Conservation (phyloP, 2,113 vertebrate genomes). For the Nasalis larvatus region DNA sequence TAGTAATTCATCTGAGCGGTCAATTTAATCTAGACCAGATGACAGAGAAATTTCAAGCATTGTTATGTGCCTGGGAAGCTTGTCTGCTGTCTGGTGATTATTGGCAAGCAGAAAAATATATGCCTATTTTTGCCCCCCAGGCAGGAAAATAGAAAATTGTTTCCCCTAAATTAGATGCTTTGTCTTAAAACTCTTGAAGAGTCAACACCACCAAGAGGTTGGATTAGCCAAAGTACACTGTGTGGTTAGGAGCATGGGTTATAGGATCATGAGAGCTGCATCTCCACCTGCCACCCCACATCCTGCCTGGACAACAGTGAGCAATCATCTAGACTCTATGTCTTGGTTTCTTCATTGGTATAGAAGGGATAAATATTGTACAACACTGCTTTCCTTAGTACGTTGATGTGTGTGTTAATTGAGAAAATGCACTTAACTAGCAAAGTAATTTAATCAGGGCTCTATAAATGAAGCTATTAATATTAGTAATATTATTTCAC, state of each 20-base stretch:
- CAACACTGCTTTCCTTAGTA: neutral
- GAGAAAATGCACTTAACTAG: slow-evolving; percentile 12
- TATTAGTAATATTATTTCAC: neutral
- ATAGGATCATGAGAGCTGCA: neutral
- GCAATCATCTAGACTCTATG: neutral
- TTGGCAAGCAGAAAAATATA: neutral
- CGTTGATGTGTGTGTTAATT: neutral
- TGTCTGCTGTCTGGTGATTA: neutral
- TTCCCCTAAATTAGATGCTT: neutral
- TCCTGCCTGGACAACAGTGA: neutral
- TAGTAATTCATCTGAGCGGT: neutral
- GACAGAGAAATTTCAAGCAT: neutral
- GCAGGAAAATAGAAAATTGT: neutral
- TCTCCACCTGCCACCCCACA: neutral
- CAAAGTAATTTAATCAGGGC: slow-evolving; percentile 45
- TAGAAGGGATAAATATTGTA: neutral
- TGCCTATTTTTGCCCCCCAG: neutral
- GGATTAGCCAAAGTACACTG: neutral
- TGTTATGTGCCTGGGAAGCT: neutral
- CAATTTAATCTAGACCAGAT: neutral
- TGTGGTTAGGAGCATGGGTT: neutral
- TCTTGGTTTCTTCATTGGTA: neutral
- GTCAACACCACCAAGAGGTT: neutral
- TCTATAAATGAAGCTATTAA: neutral
- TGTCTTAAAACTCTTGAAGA: neutral